Evolutionary conservation across 2,888 invertebrate species (phyloP).

Genomic region (Sesia apiformis): DNA sequence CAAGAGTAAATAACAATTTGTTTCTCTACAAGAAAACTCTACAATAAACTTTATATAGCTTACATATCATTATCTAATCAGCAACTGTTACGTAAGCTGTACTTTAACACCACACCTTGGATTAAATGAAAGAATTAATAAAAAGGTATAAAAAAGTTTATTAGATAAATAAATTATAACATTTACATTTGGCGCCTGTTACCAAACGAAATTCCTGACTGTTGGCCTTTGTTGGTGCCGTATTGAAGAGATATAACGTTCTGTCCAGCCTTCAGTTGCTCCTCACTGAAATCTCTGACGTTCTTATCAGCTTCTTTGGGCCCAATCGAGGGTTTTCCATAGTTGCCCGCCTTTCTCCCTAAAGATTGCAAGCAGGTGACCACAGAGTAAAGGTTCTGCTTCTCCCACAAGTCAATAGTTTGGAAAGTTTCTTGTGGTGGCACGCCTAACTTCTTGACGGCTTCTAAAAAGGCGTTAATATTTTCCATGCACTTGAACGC

Average conservation of each 20-base stretch:
- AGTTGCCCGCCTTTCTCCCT: slow-evolving; percentile 92
- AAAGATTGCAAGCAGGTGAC: slow-evolving; percentile 95
- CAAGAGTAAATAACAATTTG: too few species aligned
- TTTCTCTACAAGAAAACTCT: too few species aligned
- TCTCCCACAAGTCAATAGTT: slow-evolving; percentile 98
- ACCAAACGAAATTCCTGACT: slow-evolving; percentile 96
- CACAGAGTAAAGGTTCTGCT: slow-evolving; percentile 96
- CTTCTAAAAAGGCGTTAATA: slow-evolving; percentile 93
- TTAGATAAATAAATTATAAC: slow-evolving; percentile 18
- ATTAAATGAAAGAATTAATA: not conserved
- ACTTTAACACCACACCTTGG: not conserved
- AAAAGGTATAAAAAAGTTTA: not conserved
- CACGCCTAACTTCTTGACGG: slow-evolving; percentile 89
- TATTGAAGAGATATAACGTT: slow-evolving; percentile 95
- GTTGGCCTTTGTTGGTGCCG: slow-evolving; percentile 97
- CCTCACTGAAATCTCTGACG: slow-evolving; percentile 92
- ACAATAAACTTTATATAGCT: not conserved
- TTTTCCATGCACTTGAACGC: slow-evolving; percentile 99
- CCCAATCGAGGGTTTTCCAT: slow-evolving; percentile 91
- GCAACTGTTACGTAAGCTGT: not conserved
- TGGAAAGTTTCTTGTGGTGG: slow-evolving; percentile 96
- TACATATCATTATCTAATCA: slow-evolving; percentile 7
- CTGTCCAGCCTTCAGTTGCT: slow-evolving; percentile 94
- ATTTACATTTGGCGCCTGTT: slow-evolving; percentile 93
- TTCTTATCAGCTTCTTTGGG: slow-evolving; percentile 98